phyloP scores from a whole-genome alignment of 2,113 vertebrate genomes.

The Gallinago media region DNA sequence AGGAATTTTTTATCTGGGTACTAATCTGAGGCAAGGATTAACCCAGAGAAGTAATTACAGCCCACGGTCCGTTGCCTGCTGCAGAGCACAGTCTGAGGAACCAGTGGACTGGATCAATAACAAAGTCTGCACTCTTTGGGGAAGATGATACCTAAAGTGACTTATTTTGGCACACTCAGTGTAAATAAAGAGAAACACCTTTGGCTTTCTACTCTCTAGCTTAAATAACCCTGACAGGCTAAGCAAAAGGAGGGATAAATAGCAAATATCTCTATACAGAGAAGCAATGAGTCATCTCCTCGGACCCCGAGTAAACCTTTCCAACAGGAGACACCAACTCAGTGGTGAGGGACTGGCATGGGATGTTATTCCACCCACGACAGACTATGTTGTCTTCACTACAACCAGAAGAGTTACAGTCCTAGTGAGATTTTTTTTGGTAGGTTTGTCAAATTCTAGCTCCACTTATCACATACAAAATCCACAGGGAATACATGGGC shows the following conservation, averaged over 20 bases:
- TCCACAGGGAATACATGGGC: accelerated
- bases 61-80: accelerated
- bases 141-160: neutral
- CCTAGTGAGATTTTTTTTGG: neutral
- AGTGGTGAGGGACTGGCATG: neutral
- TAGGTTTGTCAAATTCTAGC: neutral
- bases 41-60: neutral
- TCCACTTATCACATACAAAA: neutral
- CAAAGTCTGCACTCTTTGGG: neutral
- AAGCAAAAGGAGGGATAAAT: neutral
- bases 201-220: neutral
- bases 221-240: neutral
- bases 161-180: accelerated
- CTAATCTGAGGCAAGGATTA: neutral
- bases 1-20: neutral
- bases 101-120: neutral
- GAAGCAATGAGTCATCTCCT: neutral
- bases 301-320: neutral
- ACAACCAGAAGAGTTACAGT: neutral
- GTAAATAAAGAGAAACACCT: neutral
- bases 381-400: neutral
- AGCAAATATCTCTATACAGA: neutral
- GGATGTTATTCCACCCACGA: neutral
- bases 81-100: neutral
- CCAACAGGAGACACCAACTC: neutral